These are phyloP conservation scores for Trogon melanurus DNA, from an alignment of 2,113 vertebrate genomes.

Conservation along the genomic window DNA sequence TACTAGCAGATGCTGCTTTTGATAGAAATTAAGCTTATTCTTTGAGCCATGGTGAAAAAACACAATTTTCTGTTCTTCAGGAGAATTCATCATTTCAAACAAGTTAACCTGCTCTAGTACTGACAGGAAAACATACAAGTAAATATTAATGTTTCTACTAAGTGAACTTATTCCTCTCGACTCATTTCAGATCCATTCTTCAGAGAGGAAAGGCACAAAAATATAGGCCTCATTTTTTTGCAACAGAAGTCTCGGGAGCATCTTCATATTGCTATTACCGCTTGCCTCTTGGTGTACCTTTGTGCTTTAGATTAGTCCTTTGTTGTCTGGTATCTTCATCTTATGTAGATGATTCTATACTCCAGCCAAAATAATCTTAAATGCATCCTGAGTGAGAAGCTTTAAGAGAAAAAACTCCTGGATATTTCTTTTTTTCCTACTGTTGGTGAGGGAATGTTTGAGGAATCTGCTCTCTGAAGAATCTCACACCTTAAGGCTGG, in stretches of 20 bases:
- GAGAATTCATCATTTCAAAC: background rate
- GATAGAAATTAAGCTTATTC: background rate
- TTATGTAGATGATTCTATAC: background rate
- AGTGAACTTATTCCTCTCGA: background rate
- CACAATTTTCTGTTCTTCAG: background rate
- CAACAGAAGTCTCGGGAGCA: background rate
- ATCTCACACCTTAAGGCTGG: background rate
- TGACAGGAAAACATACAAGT: background rate
- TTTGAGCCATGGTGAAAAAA: background rate
- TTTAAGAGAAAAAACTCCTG: background rate
- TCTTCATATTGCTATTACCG: background rate
- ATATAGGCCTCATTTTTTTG: background rate
- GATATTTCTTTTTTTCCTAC: background rate
- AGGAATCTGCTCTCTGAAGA: background rate
- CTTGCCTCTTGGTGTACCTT: background rate
- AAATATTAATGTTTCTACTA: background rate
- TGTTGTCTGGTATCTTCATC: background rate
- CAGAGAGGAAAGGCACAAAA: background rate
- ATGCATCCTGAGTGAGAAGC: background rate
- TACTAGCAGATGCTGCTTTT: background rate
- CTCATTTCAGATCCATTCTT: background rate
- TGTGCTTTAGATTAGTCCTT: background rate
- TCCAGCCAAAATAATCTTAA: background rate
- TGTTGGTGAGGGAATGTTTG: background rate
- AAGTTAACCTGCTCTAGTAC: background rate